phyloP scores from a whole-genome alignment of 2,113 vertebrate species.

The Oenanthe oenanthe region DNA sequence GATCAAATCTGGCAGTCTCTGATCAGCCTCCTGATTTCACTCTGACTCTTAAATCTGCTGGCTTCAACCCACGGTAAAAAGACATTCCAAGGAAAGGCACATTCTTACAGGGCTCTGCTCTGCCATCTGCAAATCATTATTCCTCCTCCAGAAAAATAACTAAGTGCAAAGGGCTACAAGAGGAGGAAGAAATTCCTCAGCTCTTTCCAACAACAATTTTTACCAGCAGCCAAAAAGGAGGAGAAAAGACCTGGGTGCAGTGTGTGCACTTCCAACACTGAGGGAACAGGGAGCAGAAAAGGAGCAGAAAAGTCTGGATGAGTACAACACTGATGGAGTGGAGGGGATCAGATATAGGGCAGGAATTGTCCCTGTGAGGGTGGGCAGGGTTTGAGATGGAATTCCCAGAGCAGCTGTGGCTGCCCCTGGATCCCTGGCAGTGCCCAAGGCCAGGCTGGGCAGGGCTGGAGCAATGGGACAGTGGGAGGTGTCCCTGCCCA shows the following conservation, averaged over 20 bases:
- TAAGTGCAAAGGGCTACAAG: not conserved
- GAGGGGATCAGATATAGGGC: accelerated
- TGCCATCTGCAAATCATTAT: conserved; percentile 58
- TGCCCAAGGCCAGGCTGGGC: not conserved
- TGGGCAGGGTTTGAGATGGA: not conserved
- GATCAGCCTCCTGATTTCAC: not conserved
- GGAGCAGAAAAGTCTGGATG: accelerated
- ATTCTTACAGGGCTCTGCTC: not conserved
- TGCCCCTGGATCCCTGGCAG: not conserved
- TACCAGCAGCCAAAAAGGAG: not conserved
- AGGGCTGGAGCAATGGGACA: not conserved
- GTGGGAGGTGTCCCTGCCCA: not conserved
- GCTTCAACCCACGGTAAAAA: not conserved
- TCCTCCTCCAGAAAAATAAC: not conserved
- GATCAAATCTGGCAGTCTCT: not conserved
- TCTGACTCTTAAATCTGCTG: not conserved
- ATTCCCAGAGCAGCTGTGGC: not conserved
- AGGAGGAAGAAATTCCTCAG: not conserved
- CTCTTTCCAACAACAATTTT: not conserved
- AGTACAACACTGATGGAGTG: not conserved
- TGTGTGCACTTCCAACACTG: not conserved
- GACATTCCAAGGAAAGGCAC: not conserved
- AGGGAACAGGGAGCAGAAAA: not conserved
- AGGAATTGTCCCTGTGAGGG: accelerated
- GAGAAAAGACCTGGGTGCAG: not conserved